Evolutionary conservation across 2,113 vertebrate species (phyloP).

Genomic region (Sinosuthora webbiana): DNA sequence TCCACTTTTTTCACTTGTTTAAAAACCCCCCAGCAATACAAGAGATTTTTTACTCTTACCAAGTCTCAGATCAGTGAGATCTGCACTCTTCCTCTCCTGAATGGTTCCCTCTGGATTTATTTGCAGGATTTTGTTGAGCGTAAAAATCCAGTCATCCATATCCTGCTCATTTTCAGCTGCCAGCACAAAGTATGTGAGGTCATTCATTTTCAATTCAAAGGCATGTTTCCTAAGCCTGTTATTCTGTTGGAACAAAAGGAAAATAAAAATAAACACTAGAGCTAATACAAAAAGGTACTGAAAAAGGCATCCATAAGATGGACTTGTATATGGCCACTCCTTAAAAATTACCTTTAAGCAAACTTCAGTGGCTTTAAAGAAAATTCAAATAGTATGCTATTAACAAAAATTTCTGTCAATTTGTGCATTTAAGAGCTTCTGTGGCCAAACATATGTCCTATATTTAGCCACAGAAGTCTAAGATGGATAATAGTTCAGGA

Average conservation of each 20-base stretch:
- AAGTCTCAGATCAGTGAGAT: slow-evolving; percentile 87
- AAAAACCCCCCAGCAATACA: background rate
- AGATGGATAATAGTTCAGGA: background rate
- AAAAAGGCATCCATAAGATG: background rate
- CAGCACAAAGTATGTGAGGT: slow-evolving; percentile 97
- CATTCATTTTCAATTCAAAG: slow-evolving; percentile 98
- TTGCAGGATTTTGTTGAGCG: slow-evolving; percentile 92
- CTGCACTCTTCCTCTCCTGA: slow-evolving; percentile 88
- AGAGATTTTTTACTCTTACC: slow-evolving; percentile 72
- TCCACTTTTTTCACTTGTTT: background rate
- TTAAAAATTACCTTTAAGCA: background rate
- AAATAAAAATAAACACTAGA: background rate
- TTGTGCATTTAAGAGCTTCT: background rate
- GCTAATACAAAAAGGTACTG: background rate
- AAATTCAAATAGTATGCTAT: background rate
- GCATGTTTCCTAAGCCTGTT: slow-evolving; percentile 93
- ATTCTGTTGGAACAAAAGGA: slow-evolving; percentile 73
- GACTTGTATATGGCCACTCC: background rate
- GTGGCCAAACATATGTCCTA: background rate
- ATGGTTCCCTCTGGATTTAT: slow-evolving; percentile 88
- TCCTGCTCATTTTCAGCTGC: slow-evolving; percentile 96
- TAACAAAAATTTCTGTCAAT: background rate
- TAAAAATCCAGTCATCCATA: slow-evolving; percentile 98
- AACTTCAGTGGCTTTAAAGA: background rate
- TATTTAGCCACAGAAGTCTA: background rate